Evolutionary conservation across 2,888 invertebrate genomes (phyloP), one percentile per base, ranked within the genome.

Genomic region (Augochlorella aurata): DNA sequence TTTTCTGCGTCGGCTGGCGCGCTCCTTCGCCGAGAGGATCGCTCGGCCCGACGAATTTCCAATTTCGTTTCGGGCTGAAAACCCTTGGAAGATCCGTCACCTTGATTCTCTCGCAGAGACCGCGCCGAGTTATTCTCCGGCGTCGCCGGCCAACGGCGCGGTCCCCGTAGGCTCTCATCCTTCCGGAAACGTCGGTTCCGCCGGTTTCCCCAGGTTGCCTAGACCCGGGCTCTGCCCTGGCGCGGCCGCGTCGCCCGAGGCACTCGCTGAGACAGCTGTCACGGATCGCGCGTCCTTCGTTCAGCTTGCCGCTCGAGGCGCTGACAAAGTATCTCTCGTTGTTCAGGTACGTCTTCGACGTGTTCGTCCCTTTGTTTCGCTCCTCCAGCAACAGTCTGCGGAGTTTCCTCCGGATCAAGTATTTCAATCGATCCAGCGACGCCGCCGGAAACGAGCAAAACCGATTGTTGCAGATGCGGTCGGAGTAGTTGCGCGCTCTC

Each of bases 371-470:
- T 68, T 87, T 89, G 66, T 85, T 81, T 8, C 83, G 82, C 21
- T 88, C 77, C n/a, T 82, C 86, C 58, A 89, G 66, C 18, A 90
- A 70, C 18, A 88, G 76, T 72, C 78, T 82, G 9, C 83, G 82
- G 0, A 91, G 71, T 45, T 90, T 91, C 58, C 75, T 83, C 61
- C 87, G 85, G 12, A 92, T 88, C 69, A 91, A 38, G 45, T 84
- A 79, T 49, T 86, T 90, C 58, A 92, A 83, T 71, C 86, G 82
- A 18, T 86, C 85, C 65, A 90, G 58, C 2, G 90, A 88, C 54
- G 81, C 86, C 8, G 65, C 77, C 38, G 79, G 71, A 10, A 74
- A 84, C 0, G 74, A 74, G 21, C 38, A 38, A 5, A 38, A 38
- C 38, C 38, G 38, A 38, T 38, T 38, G 1, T 7, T 38, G 38